These are phyloP conservation scores for Pyrocoelia pectoralis DNA, from an alignment of 2,888 invertebrate species.

Conservation along the genomic window DNA sequence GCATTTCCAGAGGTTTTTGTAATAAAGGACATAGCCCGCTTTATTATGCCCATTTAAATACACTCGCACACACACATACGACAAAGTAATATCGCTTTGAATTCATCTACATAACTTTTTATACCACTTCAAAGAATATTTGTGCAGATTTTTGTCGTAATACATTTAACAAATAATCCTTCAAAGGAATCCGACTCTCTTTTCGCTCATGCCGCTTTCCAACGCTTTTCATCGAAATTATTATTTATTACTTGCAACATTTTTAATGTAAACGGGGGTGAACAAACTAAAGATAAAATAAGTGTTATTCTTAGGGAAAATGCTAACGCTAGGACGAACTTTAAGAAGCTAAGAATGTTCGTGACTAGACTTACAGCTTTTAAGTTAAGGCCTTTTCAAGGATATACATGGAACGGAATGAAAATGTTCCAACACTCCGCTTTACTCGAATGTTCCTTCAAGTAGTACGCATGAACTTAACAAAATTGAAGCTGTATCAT, in stretches of 20 bases:
- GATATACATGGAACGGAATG: conserved; percentile 20
- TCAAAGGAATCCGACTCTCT: too few relatives aligned
- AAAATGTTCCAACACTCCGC: conserved; percentile 22
- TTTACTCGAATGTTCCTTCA: conserved; percentile 13
- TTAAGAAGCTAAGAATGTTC: conserved; percentile 21
- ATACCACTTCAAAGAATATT: conserved; percentile 9
- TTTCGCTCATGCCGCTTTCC: too few relatives aligned
- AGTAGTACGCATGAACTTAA: conserved; percentile 16
- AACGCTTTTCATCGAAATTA: background rate
- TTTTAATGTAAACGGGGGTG: background rate
- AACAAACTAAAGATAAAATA: conserved; percentile 14
- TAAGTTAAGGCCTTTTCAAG: conserved; percentile 26
- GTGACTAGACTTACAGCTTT: conserved; percentile 29
- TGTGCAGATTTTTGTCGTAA: conserved; percentile 6
- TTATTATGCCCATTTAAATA: conserved; percentile 24
- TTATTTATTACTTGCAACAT: background rate
- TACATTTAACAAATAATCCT: background rate
- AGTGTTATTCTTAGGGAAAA: conserved; percentile 23
- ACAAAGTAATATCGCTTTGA: conserved; percentile 13
- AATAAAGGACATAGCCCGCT: conserved; percentile 5
- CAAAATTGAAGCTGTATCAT: conserved; percentile 16
- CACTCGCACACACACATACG: conserved; percentile 8
- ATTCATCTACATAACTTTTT: conserved; percentile 12
- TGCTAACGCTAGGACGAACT: conserved; percentile 22
- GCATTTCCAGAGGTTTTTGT: conserved; percentile 29